Evolutionary conservation across 2,888 invertebrate genomes (phyloP).

Genomic region (Trachelus troglodyta): DNA sequence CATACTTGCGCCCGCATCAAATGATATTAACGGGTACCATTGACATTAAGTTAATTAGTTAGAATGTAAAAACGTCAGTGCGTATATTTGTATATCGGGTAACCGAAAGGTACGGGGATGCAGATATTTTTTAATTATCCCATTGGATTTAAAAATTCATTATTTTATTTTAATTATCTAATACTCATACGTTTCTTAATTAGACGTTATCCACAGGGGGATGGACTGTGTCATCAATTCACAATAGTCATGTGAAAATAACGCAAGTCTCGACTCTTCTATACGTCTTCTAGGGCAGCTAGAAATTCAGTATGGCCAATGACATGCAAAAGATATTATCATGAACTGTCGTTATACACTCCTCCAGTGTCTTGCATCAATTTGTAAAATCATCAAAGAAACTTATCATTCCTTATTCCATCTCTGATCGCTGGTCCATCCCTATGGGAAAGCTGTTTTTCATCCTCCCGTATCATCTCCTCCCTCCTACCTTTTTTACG

Average conservation of each 20-base stretch:
- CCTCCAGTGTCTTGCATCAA: background rate
- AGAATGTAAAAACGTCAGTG: background rate
- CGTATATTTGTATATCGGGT: constrained; percentile 10
- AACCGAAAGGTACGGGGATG: background rate
- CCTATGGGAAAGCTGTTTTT: background rate
- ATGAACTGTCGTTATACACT: background rate
- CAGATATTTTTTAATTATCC: constrained; percentile 12
- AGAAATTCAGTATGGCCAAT: background rate
- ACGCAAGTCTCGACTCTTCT: background rate
- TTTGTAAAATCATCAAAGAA: background rate
- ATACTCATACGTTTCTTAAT: constrained; percentile 45
- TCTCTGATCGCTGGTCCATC: background rate
- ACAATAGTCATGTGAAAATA: background rate
- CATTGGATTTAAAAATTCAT: constrained; percentile 33
- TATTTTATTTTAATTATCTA: constrained; percentile 43
- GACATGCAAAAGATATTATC: background rate
- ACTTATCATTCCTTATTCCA: too few species aligned
- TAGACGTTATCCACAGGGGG: background rate
- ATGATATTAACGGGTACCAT: constrained; percentile 30
- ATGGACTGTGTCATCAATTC: background rate
- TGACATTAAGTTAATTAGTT: constrained; percentile 1
- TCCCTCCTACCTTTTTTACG: background rate
- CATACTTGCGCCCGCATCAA: constrained; percentile 3
- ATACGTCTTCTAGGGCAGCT: background rate
- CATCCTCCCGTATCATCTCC: background rate